Percentiles rank a stretch among this genome's conserved stretches.
These are phyloP conservation scores for Limosa lapponica DNA, from an alignment of 2,797 vertebrate species.

Conservation along the genomic window DNA sequence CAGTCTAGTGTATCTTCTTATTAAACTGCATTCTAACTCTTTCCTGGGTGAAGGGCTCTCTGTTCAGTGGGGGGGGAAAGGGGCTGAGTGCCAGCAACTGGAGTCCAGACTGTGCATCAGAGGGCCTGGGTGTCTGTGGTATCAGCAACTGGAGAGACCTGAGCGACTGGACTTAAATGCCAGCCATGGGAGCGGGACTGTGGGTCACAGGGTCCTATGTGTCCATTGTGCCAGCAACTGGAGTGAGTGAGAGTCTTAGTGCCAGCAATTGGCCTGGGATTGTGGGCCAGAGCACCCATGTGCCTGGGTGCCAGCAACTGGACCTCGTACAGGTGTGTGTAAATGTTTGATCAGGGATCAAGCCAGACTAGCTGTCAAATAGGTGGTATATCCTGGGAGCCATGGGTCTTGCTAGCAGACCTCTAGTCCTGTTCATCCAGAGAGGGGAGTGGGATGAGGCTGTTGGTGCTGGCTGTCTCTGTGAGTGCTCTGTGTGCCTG, in stretches of 20 bases:
- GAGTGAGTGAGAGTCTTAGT: background rate
- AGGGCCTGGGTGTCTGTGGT: background rate
- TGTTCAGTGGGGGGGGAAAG: background rate
- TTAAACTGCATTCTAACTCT: background rate
- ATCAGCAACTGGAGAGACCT: background rate
- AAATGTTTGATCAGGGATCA: background rate
- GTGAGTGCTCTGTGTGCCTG: fast-evolving
- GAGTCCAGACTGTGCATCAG: background rate
- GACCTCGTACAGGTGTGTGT: too few species aligned
- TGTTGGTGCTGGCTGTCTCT: background rate
- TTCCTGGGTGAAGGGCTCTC: background rate
- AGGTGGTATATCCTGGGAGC: background rate
- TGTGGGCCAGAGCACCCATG: fast-evolving
- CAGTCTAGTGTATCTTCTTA: background rate
- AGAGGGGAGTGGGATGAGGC: background rate
- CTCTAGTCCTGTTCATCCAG: too few species aligned
- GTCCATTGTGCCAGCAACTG: background rate
- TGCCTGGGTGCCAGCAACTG: background rate
- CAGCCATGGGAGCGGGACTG: background rate
- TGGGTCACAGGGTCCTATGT: background rate
- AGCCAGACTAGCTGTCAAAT: fast-evolving
- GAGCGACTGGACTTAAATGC: background rate
- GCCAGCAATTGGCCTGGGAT: background rate
- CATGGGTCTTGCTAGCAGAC: background rate
- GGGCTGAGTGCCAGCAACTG: background rate